Conservation (phyloP, 2,888 invertebrate species). For the Coronaproctus castanopsis region DNA sequence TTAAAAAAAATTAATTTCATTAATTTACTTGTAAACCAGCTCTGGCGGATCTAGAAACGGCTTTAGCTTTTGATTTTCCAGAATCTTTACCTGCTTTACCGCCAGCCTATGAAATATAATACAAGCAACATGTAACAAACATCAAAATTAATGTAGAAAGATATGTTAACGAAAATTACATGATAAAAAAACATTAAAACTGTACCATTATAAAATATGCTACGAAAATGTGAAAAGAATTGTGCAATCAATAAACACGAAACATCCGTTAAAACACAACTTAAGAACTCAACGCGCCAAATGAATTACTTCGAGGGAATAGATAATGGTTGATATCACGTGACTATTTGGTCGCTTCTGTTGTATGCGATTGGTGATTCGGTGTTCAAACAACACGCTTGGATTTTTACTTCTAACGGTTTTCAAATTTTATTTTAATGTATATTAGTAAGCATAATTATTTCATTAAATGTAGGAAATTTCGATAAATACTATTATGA, state of each 20-base stretch:
- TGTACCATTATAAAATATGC: background rate
- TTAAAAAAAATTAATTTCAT: too few relatives aligned
- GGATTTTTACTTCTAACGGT: too few relatives aligned
- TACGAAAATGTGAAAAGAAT: background rate
- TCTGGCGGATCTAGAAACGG: conserved; percentile 94
- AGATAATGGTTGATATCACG: conserved; percentile 5
- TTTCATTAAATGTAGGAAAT: too few relatives aligned
- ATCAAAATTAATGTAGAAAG: too few relatives aligned
- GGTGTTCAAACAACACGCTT: too few relatives aligned
- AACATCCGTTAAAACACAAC: conserved; percentile 6
- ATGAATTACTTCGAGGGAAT: background rate
- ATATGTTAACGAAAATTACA: too few relatives aligned
- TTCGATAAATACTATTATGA: too few relatives aligned
- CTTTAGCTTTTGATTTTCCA: conserved; percentile 97
- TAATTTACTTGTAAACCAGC: conserved; percentile 86
- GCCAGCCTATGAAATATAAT: conserved; percentile 60
- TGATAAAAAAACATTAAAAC: too few relatives aligned
- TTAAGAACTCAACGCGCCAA: conserved; percentile 10
- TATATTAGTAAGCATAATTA: too few relatives aligned
- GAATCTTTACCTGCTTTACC: conserved; percentile 99
- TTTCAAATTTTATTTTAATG: too few relatives aligned
- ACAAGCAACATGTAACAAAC: conserved; percentile 13
- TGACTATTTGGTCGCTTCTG: conserved; percentile 2
- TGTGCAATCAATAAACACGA: background rate
- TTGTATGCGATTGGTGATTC: too few relatives aligned